Conservation (phyloP, 1,140 invertebrate genomes). For the Diorhabda sublineata region DNA sequence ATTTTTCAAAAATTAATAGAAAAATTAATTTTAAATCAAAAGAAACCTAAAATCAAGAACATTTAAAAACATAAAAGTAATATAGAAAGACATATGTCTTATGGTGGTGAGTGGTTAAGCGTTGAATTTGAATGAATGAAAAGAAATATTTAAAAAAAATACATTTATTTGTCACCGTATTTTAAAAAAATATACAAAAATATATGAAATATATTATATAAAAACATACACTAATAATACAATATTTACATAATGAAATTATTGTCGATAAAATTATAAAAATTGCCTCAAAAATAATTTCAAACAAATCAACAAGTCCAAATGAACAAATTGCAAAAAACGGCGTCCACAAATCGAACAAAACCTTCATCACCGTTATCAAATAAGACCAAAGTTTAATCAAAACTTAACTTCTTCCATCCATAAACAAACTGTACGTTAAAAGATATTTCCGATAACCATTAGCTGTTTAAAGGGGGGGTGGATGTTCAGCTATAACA, state of each 20-base stretch:
- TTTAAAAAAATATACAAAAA: constrained; percentile 28
- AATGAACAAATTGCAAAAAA: constrained; percentile 16
- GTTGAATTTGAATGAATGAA: no score
- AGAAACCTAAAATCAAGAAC: no score
- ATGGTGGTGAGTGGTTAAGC: no score
- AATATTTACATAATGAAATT: constrained; percentile 29
- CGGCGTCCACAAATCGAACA: constrained; percentile 8
- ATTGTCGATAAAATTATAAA: constrained; percentile 16
- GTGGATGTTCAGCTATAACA: constrained; percentile 5
- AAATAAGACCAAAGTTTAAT: no score
- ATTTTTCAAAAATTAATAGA: no score
- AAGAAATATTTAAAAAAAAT: constrained; percentile 15
- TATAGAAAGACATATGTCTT: no score
- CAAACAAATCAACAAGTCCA: neutral
- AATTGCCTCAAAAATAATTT: constrained; percentile 13
- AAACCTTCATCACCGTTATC: constrained; percentile 17
- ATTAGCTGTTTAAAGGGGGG: neutral
- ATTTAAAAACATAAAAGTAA: no score
- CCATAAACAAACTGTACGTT: no score
- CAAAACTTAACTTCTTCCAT: no score
- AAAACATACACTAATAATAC: constrained; percentile 30
- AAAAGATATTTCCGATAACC: no score
- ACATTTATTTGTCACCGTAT: constrained; percentile 36
- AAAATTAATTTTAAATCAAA: no score
- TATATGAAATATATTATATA: constrained; percentile 25